phyloP scores from a whole-genome alignment of 2,888 invertebrate species.

The Philopedon plagiatum region DNA sequence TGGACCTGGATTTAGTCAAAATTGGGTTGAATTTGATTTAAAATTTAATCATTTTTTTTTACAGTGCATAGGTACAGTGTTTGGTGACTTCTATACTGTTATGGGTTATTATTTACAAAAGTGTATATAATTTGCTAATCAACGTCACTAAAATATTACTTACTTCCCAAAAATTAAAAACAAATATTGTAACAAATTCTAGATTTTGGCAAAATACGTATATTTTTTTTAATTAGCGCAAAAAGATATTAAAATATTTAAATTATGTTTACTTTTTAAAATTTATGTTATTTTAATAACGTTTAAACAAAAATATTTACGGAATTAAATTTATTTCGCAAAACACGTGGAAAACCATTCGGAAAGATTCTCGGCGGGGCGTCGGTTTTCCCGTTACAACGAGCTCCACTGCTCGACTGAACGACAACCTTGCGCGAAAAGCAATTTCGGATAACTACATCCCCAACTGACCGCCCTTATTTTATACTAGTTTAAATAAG shows the following conservation, averaged over 20 bases:
- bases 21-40: too few relatives aligned
- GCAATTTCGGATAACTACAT: conserved; percentile 1
- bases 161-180: too few relatives aligned
- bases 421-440: conserved; percentile 26
- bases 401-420: conserved; percentile 39
- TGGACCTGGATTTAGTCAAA: too few relatives aligned
- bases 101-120: too few relatives aligned
- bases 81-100: too few relatives aligned
- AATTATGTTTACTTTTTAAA: not conserved
- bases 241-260: not conserved
- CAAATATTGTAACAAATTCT: too few relatives aligned
- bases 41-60: too few relatives aligned
- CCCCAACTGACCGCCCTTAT: conserved; percentile 11
- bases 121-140: too few relatives aligned
- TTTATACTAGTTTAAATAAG: conserved; percentile 3
- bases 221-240: too few relatives aligned
- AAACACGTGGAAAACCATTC: conserved; percentile 21
- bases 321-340: not conserved
- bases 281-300: not conserved
- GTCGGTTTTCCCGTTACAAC: conserved; percentile 11
- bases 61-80: too few relatives aligned
- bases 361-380: conserved; percentile 14
- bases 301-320: not conserved
- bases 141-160: too few relatives aligned
- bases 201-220: too few relatives aligned